Base-by-base conservation (phyloP, 2,113 vertebrate genomes). In the Rhinolophus sinicus region DNA sequence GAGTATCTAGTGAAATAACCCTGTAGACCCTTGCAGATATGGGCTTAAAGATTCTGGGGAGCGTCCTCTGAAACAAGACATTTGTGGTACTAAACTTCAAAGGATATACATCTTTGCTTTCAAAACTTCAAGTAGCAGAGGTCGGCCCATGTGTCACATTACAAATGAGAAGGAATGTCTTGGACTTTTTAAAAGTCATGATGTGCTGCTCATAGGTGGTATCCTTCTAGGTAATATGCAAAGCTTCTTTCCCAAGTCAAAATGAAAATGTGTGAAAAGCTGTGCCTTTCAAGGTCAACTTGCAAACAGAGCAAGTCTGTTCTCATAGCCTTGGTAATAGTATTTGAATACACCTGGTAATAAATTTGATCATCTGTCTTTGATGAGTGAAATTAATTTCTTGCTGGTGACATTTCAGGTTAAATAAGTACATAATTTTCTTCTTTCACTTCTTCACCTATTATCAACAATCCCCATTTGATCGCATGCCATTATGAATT, bases 301-400 rank as follows among this genome's bases (percentile, higher is more conserved):
- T 73, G 72, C 89, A 98, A 96, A 88, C 44, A 90, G 24, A 86
- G 9, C 40, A 19, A 80, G 69, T 92, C 38, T 82, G 75, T 30
- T 78, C 60, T 86, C 35, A 19, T 0, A 75, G 67, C 24, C 54
- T 95, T 96, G 96, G 94, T 96, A 97, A 97, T 65, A 92, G 38
- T 54, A 85, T 60, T 73, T 26, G 90, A 82, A 67, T 0, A 2
- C 0, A 67, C 15, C 50, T 26, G 81, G n/a, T 47, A 93, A 95
- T 83, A 95, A 94, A 97, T 96, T 76, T 92, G 56, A 95, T 97
- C 92, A 38, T 10, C 22, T 58, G 80, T 97, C 93, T 94, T 58
- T 95, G 84, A 95, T 2, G 6, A 97, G 65, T 64, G 72, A 77
- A 93, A 97, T 60, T 83, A 97, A 98, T 95, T 96, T 96, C 92